Evolutionary conservation across 2,113 vertebrate genomes (phyloP).

Genomic region (Otus sunia): DNA sequence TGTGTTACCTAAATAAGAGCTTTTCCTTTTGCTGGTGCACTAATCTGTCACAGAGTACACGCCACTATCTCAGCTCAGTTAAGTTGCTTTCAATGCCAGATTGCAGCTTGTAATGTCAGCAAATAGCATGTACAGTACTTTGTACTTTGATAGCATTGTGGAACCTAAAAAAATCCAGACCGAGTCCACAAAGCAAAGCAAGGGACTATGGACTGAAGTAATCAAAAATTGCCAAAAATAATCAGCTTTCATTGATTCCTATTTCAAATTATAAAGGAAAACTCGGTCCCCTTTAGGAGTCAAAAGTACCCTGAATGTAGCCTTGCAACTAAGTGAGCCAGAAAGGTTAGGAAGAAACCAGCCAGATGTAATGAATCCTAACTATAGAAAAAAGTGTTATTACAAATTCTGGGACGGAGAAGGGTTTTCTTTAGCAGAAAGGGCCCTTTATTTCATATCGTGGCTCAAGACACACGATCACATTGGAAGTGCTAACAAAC

Average conservation of each 20-base stretch:
- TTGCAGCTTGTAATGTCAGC: slow-evolving; percentile 8
- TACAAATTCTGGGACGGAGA: slow-evolving; percentile 21
- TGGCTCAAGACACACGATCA: slow-evolving; percentile 25
- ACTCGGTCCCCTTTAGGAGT: background rate
- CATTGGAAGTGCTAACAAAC: slow-evolving; percentile 43
- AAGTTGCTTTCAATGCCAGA: slow-evolving; percentile 3
- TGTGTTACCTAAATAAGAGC: slow-evolving; percentile 45
- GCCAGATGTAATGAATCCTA: slow-evolving; percentile 18
- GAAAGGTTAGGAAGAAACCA: background rate
- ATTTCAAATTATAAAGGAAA: background rate
- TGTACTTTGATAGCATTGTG: background rate
- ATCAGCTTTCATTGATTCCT: background rate
- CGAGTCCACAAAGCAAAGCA: background rate
- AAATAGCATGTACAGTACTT: slow-evolving; percentile 20
- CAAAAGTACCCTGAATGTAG: background rate
- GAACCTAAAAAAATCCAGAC: background rate
- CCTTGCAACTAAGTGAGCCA: background rate
- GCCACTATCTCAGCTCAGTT: slow-evolving; percentile 13
- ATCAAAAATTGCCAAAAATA: background rate
- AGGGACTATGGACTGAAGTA: background rate
- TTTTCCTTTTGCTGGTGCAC: slow-evolving; percentile 39
- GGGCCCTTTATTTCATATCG: slow-evolving; percentile 21
- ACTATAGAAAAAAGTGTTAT: slow-evolving; percentile 38
- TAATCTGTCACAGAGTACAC: slow-evolving; percentile 25
- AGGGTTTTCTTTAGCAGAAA: slow-evolving; percentile 46